Evolutionary conservation across 2,797 vertebrate species (phyloP).

Genomic region (Serranus cabrilla): DNA sequence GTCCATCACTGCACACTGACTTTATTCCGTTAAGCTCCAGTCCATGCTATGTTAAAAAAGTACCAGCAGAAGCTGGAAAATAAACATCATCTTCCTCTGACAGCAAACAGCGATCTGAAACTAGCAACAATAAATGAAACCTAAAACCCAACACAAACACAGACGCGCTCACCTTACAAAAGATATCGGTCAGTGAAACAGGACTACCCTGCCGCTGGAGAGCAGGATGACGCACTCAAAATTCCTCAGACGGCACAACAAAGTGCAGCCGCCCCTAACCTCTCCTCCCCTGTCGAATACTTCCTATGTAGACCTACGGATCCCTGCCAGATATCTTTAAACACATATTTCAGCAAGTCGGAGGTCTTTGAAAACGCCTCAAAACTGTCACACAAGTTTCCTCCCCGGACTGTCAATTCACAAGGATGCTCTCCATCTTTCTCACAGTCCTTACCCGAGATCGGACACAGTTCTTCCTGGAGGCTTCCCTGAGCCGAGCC

Average conservation of each 20-base stretch:
- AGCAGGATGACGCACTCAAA: slow-evolving; percentile 76
- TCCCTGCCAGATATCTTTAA: slow-evolving; percentile 33
- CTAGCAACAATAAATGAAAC: slow-evolving; percentile 68
- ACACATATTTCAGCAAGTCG: slow-evolving; percentile 16
- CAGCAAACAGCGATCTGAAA: slow-evolving; percentile 39
- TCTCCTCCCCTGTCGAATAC: slow-evolving; percentile 43
- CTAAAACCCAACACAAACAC: slow-evolving; percentile 45
- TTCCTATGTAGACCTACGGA: slow-evolving; percentile 66
- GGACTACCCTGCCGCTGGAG: slow-evolving; percentile 65
- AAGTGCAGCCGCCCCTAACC: slow-evolving; percentile 58
- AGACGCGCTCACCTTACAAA: slow-evolving; percentile 53
- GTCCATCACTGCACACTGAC: slow-evolving; percentile 19
- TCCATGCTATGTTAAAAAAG: neutral
- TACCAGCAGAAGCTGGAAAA: slow-evolving; percentile 28
- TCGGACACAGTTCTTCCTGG: slow-evolving; percentile 78
- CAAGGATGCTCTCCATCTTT: slow-evolving; percentile 42
- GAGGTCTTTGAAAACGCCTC: neutral
- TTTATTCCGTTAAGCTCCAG: slow-evolving; percentile 22
- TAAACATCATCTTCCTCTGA: slow-evolving; percentile 37
- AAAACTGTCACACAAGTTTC: neutral
- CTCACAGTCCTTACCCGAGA: slow-evolving; percentile 79
- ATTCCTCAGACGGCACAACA: slow-evolving; percentile 76
- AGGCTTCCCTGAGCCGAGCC: slow-evolving; percentile 78
- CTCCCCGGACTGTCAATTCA: neutral
- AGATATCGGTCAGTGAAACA: slow-evolving; percentile 74